Evolutionary conservation across 2,797 vertebrate species (phyloP).

Genomic region (Anguilla anguilla): DNA sequence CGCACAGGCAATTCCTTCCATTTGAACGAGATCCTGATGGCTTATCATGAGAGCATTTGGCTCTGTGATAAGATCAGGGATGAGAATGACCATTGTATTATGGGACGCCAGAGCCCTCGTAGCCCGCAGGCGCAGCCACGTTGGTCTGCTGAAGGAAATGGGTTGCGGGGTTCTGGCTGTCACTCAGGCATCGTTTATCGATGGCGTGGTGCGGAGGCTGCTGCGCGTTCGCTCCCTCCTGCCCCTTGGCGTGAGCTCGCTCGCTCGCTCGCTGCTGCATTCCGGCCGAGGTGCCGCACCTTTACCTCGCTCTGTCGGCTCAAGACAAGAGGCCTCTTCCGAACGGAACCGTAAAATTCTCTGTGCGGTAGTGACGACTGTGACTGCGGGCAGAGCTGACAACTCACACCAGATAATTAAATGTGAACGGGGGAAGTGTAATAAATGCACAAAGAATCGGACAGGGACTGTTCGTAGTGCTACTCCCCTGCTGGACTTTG

Average conservation of each 20-base stretch:
- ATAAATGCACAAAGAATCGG: neutral
- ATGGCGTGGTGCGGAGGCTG: neutral
- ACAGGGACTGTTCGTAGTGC: neutral
- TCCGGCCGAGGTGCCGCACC: neutral
- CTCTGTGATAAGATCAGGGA: neutral
- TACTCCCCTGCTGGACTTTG: neutral
- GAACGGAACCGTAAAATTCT: neutral
- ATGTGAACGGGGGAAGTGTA: neutral
- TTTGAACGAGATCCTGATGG: neutral
- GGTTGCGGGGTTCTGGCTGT: neutral
- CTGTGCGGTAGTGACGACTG: neutral
- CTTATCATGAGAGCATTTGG: neutral
- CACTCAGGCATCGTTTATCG: neutral
- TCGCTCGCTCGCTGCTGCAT: neutral
- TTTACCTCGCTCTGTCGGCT: neutral
- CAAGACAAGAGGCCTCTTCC: neutral
- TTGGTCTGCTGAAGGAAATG: neutral
- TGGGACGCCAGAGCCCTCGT: neutral
- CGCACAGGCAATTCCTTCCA: neutral
- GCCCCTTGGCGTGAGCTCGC: neutral
- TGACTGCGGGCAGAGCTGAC: neutral
- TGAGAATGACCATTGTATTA: neutral
- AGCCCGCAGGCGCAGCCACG: neutral
- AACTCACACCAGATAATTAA: neutral
- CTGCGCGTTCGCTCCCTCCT: neutral